phyloP scores from a whole-genome alignment of 2,888 invertebrate species.

The Carcina quercana region DNA sequence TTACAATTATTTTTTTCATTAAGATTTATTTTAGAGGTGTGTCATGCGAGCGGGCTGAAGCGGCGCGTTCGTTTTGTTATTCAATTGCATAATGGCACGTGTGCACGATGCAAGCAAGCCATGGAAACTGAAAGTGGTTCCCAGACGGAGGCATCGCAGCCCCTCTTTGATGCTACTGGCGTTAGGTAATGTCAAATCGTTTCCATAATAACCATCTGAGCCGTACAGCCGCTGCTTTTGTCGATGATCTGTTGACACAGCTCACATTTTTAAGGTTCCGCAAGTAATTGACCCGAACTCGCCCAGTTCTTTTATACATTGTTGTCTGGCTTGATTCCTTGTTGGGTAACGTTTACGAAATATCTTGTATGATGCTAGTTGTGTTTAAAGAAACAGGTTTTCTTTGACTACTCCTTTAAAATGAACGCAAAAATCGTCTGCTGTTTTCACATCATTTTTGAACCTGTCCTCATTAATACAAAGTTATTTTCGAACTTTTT shows the following conservation, averaged over 20 bases:
- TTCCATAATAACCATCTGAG: conserved; percentile 46
- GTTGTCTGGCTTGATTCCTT: neutral
- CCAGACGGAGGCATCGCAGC: conserved; percentile 23
- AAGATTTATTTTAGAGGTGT: conserved; percentile 38
- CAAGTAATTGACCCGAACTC: too few relatives aligned
- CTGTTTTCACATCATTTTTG: too few relatives aligned
- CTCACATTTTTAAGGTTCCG: conserved; percentile 20
- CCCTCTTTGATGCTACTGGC: conserved; percentile 29
- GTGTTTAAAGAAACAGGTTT: too few relatives aligned
- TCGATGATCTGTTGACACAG: conserved; percentile 25
- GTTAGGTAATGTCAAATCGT: conserved; percentile 43
- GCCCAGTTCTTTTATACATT: too few relatives aligned
- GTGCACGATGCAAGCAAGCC: conserved; percentile 39
- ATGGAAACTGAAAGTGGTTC: conserved; percentile 65
- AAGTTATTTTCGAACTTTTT: too few relatives aligned
- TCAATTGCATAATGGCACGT: conserved; percentile 44
- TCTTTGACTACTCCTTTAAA: too few relatives aligned
- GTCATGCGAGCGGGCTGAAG: conserved; percentile 46
- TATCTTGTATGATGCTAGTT: too few relatives aligned
- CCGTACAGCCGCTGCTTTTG: conserved; percentile 34
- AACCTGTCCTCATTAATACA: too few relatives aligned
- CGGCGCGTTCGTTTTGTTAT: conserved; percentile 26
- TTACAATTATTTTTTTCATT: conserved; percentile 5
- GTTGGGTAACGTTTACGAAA: neutral
- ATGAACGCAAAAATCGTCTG: too few relatives aligned